These are phyloP conservation scores for Diorhabda carinulata DNA, from an alignment of 1,140 invertebrate species.

Conservation along the genomic window DNA sequence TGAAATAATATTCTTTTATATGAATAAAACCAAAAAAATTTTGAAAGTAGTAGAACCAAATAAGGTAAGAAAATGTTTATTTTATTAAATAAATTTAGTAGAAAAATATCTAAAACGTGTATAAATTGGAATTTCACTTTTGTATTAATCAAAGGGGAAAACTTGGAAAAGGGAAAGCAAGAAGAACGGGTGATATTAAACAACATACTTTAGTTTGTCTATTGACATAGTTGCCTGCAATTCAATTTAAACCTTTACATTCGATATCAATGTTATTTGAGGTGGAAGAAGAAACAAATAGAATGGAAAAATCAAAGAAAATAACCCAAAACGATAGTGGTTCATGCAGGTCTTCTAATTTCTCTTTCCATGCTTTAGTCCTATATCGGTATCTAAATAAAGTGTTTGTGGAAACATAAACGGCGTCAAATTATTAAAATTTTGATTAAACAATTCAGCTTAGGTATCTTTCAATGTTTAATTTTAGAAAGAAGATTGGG, in stretches of 20 bases:
- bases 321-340: background rate
- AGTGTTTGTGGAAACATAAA: no score
- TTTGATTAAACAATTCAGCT: no score
- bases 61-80: background rate
- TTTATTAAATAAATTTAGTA: no score
- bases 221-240: background rate
- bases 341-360: background rate
- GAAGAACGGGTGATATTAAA: no score
- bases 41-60: conserved; percentile 29
- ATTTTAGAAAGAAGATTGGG: conserved; percentile 32
- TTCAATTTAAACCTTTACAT: background rate
- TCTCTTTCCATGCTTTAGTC: no score
- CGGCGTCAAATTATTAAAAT: no score
- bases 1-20: conserved; percentile 30
- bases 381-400: no score
- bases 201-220: background rate
- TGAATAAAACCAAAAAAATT: conserved; percentile 24
- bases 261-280: background rate
- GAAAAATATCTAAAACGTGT: no score
- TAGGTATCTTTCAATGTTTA: no score
- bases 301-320: background rate
- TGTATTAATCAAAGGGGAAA: no score
- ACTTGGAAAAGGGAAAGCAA: no score
- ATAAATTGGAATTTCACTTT: no score
- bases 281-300: background rate